Evolutionary conservation across 2,113 vertebrate species (phyloP).

Genomic region (Syrmaticus mikado): DNA sequence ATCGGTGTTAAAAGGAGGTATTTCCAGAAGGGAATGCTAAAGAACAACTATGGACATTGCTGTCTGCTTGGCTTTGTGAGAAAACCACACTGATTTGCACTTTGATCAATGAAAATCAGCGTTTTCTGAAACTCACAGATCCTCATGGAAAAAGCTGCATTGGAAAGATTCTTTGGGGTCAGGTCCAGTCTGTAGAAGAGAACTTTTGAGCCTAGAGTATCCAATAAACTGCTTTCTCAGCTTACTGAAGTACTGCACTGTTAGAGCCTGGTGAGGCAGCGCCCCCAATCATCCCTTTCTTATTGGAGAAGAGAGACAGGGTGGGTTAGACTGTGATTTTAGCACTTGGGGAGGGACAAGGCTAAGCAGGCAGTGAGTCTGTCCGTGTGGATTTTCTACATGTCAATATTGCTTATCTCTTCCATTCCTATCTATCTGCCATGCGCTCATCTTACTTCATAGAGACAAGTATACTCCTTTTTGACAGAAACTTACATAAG

Average conservation of each 20-base stretch:
- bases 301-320: neutral
- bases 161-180: neutral
- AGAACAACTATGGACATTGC: fast-evolving
- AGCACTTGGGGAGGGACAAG: neutral
- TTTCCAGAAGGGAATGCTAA: neutral
- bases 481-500: neutral
- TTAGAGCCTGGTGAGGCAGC: fast-evolving
- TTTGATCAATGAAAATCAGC: neutral
- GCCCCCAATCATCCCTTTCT: neutral
- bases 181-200: neutral
- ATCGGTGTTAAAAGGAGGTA: neutral
- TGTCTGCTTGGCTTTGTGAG: neutral
- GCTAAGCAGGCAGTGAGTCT: neutral
- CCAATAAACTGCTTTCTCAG: neutral
- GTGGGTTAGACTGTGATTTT: neutral
- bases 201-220: neutral
- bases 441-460: neutral
- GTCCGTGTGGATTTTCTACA: neutral
- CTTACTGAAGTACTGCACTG: neutral
- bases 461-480: neutral
- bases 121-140: neutral
- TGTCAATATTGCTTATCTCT: neutral
- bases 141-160: neutral
- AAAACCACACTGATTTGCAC: neutral
- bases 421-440: neutral